Conservation (phyloP, 2,888 invertebrate genomes). For the Calameuta idolon region DNA sequence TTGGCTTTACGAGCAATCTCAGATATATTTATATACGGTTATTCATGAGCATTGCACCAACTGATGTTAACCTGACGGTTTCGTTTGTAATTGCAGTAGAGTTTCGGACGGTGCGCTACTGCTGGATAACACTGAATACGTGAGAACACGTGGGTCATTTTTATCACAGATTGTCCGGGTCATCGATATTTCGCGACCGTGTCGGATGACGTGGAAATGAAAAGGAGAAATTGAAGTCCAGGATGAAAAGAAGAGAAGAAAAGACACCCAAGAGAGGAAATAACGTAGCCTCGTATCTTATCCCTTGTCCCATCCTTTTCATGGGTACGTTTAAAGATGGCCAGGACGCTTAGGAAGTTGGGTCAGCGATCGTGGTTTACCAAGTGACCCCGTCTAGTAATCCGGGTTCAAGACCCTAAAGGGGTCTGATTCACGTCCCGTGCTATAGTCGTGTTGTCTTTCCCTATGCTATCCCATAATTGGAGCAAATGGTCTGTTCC, state of each 20-base stretch:
- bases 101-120: background rate
- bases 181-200: background rate
- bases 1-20: background rate
- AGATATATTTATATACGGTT: background rate
- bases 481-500: constrained; percentile 9
- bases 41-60: background rate
- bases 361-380: constrained; percentile 10
- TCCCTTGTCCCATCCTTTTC: background rate
- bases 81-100: background rate
- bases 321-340: background rate
- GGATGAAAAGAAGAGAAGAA: background rate
- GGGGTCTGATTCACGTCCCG: constrained; percentile 10
- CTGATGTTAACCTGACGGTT: background rate
- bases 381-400: background rate
- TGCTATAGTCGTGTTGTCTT: background rate
- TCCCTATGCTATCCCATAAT: constrained; percentile 3
- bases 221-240: background rate
- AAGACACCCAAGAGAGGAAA: background rate
- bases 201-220: background rate
- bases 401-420: constrained; percentile 10
- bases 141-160: background rate
- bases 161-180: background rate
- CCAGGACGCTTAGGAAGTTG: background rate
- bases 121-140: background rate
- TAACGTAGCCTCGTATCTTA: background rate